Evolutionary conservation across 35 echinoderm and acorn worm species (phyloP).

Genomic region (Acanthaster planci): DNA sequence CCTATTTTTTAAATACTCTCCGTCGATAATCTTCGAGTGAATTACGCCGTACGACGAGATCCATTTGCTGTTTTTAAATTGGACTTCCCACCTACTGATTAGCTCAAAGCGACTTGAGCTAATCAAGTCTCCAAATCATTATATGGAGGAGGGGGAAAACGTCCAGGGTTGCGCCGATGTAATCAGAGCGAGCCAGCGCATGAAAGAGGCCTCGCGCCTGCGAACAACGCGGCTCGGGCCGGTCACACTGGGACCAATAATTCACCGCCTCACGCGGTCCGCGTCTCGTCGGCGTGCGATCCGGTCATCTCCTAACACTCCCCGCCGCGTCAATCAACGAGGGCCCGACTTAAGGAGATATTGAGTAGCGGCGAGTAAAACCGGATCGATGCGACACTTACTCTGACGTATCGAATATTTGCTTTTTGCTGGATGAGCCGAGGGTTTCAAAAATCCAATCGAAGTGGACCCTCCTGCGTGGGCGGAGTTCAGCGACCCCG

Average conservation of each 20-base stretch:
- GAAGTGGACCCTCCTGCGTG: background rate
- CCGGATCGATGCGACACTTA: slow-evolving; percentile 7
- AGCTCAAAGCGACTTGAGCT: background rate
- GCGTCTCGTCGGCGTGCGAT: too few relatives aligned
- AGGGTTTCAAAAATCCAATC: background rate
- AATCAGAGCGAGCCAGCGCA: background rate
- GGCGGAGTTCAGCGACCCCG: slow-evolving; percentile 23
- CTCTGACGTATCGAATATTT: slow-evolving; percentile 20
- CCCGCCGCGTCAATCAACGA: background rate
- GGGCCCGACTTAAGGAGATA: background rate
- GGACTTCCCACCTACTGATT: background rate
- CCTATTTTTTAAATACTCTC: too few relatives aligned
- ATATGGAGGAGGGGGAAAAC: background rate
- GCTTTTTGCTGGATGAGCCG: slow-evolving; percentile 1
- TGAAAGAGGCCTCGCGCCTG: background rate
- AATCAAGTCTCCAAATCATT: background rate
- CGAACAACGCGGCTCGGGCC: background rate
- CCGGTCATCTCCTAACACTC: background rate
- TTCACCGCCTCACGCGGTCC: background rate
- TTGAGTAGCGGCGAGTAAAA: background rate
- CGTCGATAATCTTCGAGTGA: too few relatives aligned
- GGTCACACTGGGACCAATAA: background rate
- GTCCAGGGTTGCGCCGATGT: background rate
- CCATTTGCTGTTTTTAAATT: slow-evolving; percentile 18
- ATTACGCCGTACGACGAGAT: background rate